phyloP scores from a whole-genome alignment of 1,140 invertebrate species.

The Phthorimaea operculella region DNA sequence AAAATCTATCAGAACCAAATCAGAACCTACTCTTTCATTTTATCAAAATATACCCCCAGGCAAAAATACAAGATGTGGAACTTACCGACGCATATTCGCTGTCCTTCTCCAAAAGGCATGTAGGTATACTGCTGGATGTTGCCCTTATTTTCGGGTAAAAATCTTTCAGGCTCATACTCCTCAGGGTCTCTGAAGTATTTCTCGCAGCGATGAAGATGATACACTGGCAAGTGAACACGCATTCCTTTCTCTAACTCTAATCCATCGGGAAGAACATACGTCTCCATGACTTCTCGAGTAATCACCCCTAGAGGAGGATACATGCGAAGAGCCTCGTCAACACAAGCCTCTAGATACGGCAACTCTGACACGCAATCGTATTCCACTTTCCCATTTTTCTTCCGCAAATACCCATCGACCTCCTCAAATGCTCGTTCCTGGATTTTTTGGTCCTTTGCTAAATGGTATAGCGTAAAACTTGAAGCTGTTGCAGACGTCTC shows the following conservation, averaged over 20 bases:
- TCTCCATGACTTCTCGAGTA: conserved; percentile 20
- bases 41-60: no score
- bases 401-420: conserved; percentile 52
- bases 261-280: conserved; percentile 43
- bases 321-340: conserved; percentile 28
- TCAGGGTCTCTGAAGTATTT: conserved; percentile 72
- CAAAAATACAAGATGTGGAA: neutral
- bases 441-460: conserved; percentile 54
- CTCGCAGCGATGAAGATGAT: conserved; percentile 49
- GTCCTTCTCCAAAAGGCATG: conserved; percentile 28
- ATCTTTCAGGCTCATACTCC: conserved; percentile 74
- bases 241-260: conserved; percentile 31
- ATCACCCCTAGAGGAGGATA: conserved; percentile 29
- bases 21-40: no score
- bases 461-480: conserved; percentile 63
- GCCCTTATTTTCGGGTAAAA: conserved; percentile 51
- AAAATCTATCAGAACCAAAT: no score
- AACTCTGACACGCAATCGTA: conserved; percentile 52
- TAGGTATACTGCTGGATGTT: conserved; percentile 21
- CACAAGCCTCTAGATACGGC: conserved; percentile 26
- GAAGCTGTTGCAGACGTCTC: conserved; percentile 62
- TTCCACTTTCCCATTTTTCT: conserved; percentile 46
- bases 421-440: conserved; percentile 66
- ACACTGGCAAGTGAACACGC: conserved; percentile 35
- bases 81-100: conserved; percentile 24